Evolutionary conservation across 2,888 invertebrate genomes (phyloP).

Genomic region (Limnephilus marmoratus): DNA sequence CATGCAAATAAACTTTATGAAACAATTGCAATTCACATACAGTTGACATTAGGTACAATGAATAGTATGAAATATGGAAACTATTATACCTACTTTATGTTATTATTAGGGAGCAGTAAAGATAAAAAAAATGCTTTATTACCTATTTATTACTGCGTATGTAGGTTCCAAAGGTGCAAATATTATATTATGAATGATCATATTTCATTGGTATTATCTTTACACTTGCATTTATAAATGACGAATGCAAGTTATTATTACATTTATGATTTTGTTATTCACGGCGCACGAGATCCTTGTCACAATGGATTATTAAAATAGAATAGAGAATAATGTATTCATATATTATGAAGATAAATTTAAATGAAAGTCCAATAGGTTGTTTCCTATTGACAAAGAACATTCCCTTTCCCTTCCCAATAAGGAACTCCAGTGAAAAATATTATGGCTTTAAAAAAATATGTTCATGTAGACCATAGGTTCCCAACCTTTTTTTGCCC

Average conservation of each 20-base stretch:
- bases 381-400: too few species aligned
- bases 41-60: background rate
- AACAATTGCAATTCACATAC: background rate
- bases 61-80: background rate
- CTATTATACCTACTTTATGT: background rate
- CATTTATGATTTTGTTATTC: constrained; percentile 2
- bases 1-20: background rate
- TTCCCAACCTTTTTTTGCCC: too few species aligned
- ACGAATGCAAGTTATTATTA: background rate
- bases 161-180: background rate
- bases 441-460: too few species aligned
- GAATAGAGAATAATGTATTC: background rate
- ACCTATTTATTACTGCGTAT: background rate
- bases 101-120: background rate
- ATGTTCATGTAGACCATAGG: too few species aligned
- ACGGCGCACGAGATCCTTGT: background rate
- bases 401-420: too few species aligned
- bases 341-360: background rate
- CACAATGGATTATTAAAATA: background rate
- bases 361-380: too few species aligned
- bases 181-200: background rate
- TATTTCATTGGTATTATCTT: background rate
- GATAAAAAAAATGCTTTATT: background rate
- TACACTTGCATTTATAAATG: background rate
- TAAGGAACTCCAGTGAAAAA: too few species aligned